These are phyloP conservation scores for Pteronotus mesoamericanus DNA, from an alignment of 2,797 vertebrate species.

Conservation along the genomic window DNA sequence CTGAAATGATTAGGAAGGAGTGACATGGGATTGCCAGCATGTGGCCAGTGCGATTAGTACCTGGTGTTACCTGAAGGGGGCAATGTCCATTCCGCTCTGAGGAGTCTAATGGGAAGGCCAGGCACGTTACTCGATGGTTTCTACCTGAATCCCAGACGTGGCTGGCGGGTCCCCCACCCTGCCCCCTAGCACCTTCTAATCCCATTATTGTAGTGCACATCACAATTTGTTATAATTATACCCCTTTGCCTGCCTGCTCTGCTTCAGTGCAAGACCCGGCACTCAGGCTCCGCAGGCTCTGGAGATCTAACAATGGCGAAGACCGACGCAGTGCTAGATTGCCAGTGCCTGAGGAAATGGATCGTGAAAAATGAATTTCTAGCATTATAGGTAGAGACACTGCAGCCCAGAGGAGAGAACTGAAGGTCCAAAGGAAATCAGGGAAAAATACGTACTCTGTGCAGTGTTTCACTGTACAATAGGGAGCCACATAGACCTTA, in stretches of 20 bases:
- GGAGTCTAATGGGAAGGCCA: background rate
- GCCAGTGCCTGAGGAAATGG: background rate
- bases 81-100: background rate
- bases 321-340: background rate
- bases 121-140: background rate
- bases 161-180: fast-evolving
- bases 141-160: background rate
- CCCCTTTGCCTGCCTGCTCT: background rate
- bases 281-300: background rate
- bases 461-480: fast-evolving
- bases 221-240: background rate
- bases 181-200: background rate
- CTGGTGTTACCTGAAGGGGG: background rate
- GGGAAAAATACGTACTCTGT: background rate
- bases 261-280: background rate
- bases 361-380: background rate
- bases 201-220: background rate
- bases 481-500: background rate
- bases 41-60: background rate
- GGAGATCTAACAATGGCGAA: background rate
- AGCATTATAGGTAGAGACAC: background rate
- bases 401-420: background rate
- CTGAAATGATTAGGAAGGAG: background rate
- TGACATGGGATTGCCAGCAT: background rate
- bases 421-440: background rate